A percentile compares a stretch with the other conserved stretches of the same genome.
Evolutionary conservation across 2,888 invertebrate species (phyloP).

Genomic region (Sisyra nigra): DNA sequence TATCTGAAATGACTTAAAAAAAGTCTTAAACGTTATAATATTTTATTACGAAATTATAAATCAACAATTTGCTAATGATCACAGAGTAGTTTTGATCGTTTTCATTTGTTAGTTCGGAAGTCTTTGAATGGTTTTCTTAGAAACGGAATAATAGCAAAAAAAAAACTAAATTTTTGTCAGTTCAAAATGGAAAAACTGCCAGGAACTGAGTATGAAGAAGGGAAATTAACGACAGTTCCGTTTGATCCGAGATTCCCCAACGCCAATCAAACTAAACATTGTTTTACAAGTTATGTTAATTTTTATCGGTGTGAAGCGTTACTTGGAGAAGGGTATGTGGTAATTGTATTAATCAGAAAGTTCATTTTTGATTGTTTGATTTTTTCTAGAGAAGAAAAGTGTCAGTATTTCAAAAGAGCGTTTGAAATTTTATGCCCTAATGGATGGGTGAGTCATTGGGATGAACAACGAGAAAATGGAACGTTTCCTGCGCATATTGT

Average conservation of each 20-base stretch:
- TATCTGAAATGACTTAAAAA: too few relatives aligned
- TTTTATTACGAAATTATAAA: too few relatives aligned
- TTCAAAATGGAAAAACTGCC: background rate
- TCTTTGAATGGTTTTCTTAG: background rate
- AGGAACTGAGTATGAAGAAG: background rate
- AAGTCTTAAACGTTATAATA: too few relatives aligned
- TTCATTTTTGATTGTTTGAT: background rate
- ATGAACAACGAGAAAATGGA: conserved; percentile 35
- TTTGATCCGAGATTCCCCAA: conserved; percentile 92
- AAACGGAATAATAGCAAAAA: background rate
- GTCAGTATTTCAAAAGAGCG: conserved; percentile 44
- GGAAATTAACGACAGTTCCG: conserved; percentile 50
- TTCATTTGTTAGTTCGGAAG: too few relatives aligned
- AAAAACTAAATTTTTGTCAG: background rate
- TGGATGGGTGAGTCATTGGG: conserved; percentile 45
- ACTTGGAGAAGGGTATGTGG: conserved; percentile 1
- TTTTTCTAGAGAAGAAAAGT: conserved; percentile 28
- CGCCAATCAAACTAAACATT: conserved; percentile 62
- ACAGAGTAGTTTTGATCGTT: too few relatives aligned
- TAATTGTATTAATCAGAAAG: background rate
- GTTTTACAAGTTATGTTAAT: conserved; percentile 17
- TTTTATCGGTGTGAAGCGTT: conserved; percentile 15
- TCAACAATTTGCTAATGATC: too few relatives aligned
- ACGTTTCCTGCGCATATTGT: conserved; percentile 33
- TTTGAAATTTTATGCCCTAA: conserved; percentile 40